Base-by-base conservation (phyloP, 2,888 invertebrate species). In the Harmothoe impar region DNA sequence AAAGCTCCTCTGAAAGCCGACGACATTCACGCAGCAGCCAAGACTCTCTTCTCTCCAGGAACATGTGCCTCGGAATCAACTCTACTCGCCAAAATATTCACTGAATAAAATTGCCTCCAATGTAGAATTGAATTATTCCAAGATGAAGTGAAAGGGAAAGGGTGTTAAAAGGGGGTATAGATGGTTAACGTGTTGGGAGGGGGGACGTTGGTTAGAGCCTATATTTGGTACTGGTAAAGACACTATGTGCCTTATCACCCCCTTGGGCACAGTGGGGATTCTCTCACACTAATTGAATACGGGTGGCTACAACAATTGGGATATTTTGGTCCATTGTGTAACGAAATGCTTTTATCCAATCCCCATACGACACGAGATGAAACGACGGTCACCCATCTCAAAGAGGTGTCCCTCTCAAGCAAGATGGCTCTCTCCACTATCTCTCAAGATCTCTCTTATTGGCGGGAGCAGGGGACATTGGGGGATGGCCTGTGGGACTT, bases 311-410 rank as follows among this genome's bases (percentile, higher is more conserved):
- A 54, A 54, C 86, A 86, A 52, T 52, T 52, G 86, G 86, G 52
- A 54, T 86, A 86, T 86, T 86, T 86, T 86, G 86, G 86, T 29
- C 86, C 86, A 86, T 86, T 86, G 86, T 86, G 86, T 86, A 86
- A 86, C 86, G 86, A 86, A 86, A 86, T 86, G 86, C 86, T 31
- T 86, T 54, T 54, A 86, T 86, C 86, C 51, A 86, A 54, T 56
- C 54, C 86, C 86, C 52, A 54, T 86, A 86, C 56, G 23, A 29
- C 86, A 54, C 86, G 52, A 52, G 56, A 86, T 52, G 86, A 86
- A 86, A 86, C 86, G 72, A 25, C 25, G 29, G 72, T 25, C 72
- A 72, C 72, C 72, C 29, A 1, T 72, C 31, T 72, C 29, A 72
- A 72, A 72, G 72, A 72, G 72, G 72, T 72, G 72, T 72, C 81